These are phyloP conservation scores for Cabera pusaria DNA, from an alignment of 2,888 invertebrate genomes.

Conservation along the genomic window DNA sequence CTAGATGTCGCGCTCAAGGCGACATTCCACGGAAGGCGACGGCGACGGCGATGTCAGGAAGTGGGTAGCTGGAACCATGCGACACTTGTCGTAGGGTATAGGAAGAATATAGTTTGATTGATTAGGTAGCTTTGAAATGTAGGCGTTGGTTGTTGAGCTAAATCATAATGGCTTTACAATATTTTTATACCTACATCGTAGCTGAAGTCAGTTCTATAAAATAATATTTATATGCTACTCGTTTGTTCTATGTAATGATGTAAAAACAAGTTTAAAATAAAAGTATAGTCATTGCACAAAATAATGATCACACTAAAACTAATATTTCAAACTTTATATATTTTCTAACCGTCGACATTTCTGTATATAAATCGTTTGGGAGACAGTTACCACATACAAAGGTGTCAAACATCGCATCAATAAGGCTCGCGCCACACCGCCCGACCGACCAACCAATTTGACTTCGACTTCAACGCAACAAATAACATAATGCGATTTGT, in stretches of 20 bases:
- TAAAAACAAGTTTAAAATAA: no score
- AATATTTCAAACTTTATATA: no score
- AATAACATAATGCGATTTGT: slow-evolving; percentile 69
- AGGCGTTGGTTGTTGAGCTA: no score
- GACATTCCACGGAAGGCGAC: slow-evolving; percentile 1
- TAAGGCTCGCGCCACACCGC: slow-evolving; percentile 34
- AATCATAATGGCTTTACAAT: no score
- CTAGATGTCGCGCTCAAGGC: neutral
- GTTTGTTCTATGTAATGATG: no score
- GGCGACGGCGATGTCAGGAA: slow-evolving; percentile 1
- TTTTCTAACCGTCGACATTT: slow-evolving; percentile 14
- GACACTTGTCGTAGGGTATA: slow-evolving; percentile 2
- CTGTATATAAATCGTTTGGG: slow-evolving; percentile 13
- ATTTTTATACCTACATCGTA: no score
- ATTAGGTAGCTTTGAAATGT: no score
- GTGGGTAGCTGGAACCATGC: neutral
- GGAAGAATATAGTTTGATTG: slow-evolving; percentile 1
- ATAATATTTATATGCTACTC: no score
- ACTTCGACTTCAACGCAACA: slow-evolving; percentile 45
- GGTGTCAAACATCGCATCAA: slow-evolving; percentile 24
- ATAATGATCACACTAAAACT: no score
- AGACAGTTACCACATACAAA: slow-evolving; percentile 19
- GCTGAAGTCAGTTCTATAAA: no score
- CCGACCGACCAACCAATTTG: slow-evolving; percentile 39
- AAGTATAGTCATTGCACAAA: slow-evolving; percentile 10